Conservation (phyloP, 2,113 vertebrate genomes). For the Mormyrus lacerda region DNA sequence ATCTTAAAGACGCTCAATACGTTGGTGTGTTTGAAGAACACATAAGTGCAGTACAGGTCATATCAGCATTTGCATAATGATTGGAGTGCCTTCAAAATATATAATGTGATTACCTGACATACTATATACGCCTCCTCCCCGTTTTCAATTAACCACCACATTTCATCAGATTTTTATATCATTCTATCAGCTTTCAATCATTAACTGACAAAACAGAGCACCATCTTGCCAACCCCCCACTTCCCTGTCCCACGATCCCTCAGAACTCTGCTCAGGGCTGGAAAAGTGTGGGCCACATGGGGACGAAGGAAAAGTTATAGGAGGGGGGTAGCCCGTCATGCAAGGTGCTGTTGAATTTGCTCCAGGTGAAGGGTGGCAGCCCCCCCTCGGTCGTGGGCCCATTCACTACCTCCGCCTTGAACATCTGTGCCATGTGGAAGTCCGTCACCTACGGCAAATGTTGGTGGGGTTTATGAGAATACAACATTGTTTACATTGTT, state of each 20-base stretch:
- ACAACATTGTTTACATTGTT: background rate
- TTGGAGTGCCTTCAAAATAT: background rate
- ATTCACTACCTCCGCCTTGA: conserved; percentile 68
- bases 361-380: conserved; percentile 73
- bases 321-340: conserved; percentile 70
- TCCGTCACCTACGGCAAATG: conserved; percentile 66
- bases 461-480: background rate
- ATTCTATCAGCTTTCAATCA: background rate
- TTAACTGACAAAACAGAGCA: background rate
- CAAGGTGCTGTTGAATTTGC: conserved; percentile 65
- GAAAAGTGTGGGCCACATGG: conserved; percentile 62
- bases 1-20: background rate
- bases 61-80: background rate
- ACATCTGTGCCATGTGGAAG: conserved; percentile 63
- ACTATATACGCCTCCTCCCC: background rate
- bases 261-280: conserved; percentile 34
- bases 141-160: background rate
- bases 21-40: background rate
- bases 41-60: background rate
- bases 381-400: conserved; percentile 72
- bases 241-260: background rate
- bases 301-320: conserved; percentile 71
- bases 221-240: background rate
- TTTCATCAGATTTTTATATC: background rate
- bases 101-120: background rate